Evolutionary conservation across 2,797 vertebrate species (phyloP), one percentile per base, ranked within the genome.

Genomic region (Neomorphus geoffroyi): DNA sequence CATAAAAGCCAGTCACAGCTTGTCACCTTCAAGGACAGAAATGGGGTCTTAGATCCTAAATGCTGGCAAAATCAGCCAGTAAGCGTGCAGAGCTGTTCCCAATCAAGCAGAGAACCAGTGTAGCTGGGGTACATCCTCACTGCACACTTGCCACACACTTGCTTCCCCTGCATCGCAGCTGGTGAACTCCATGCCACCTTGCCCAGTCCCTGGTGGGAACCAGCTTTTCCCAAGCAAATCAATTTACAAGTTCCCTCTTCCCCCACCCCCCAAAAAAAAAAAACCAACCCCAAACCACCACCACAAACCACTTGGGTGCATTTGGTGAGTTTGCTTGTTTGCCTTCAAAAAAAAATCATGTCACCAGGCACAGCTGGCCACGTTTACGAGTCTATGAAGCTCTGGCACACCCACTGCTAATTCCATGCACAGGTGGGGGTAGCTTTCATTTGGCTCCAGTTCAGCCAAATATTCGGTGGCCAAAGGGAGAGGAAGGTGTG

Each of bases 41-140:
- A 24, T 51, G 84, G 28, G 22, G n/a, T 37, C 28, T 32, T 18
- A 5, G 0, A 1, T 18, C 64, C 82, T 6, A 22, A 66, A 45
- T 5, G 0, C 10, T 58, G 6, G 2, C 24, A 69, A 23, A 1
- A 50, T 8, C 35, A 45, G 67, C 15, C 0, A 0, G 37, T 26
- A 28, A 30, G 17, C 1, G 3, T 7, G 0, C 26, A 30, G 90
- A 57, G 64, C 79, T 24, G 64, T 19, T 85, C 86, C 77, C 23
- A 17, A 27, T 6, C 56, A 43, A 60, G 61, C 70, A 66, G 35
- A 1, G 5, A 79, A 75, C 37, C 7, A 2, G 16, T 37, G 16
- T 84, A 89, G 84, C 93, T 39, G 82, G 82, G 75, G 30, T 7
- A 3, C 74, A 80, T 92, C 91, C 86, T 80, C 86, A 22, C n/a